Percentiles rank a stretch among this genome's conserved stretches.
phyloP scores from a whole-genome alignment of 2,797 vertebrate species.

The Hafferia zeledoni region DNA sequence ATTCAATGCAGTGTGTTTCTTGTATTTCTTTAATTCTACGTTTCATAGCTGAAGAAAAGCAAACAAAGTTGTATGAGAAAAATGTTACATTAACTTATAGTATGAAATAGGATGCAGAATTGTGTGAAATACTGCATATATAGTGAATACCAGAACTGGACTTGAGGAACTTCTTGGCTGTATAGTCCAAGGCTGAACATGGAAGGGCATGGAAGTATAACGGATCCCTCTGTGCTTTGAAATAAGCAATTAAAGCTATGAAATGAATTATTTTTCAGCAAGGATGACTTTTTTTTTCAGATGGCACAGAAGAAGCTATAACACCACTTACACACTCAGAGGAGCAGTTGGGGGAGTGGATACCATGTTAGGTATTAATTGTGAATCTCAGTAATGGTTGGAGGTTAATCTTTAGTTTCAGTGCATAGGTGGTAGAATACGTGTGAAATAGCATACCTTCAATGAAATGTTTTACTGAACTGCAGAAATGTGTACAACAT shows the following conservation, averaged over 20 bases:
- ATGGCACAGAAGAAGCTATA: not conserved
- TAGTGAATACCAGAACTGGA: fast-evolving
- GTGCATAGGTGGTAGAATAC: not conserved
- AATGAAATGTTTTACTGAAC: not conserved
- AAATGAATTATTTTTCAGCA: not conserved
- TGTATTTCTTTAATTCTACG: not conserved
- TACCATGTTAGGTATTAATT: not conserved
- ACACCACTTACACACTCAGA: not conserved
- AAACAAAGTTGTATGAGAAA: not conserved
- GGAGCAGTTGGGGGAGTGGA: not conserved
- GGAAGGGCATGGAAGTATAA: not conserved
- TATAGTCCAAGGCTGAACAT: not conserved
- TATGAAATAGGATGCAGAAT: not conserved
- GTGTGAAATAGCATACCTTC: not conserved
- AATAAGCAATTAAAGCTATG: not conserved
- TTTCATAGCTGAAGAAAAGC: not conserved
- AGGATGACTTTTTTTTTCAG: not conserved
- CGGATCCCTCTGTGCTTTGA: not conserved
- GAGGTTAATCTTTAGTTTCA: slow-evolving; percentile 6
- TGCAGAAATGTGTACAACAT: not conserved
- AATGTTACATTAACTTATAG: not conserved
- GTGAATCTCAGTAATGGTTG: not conserved
- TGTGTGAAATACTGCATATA: not conserved
- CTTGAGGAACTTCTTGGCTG: not conserved
- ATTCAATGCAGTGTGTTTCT: not conserved